Percentiles rank a stretch among this genome's conserved stretches.
phyloP scores from a whole-genome alignment of 1,140 invertebrate species.

The Cecropterus lyciades region DNA sequence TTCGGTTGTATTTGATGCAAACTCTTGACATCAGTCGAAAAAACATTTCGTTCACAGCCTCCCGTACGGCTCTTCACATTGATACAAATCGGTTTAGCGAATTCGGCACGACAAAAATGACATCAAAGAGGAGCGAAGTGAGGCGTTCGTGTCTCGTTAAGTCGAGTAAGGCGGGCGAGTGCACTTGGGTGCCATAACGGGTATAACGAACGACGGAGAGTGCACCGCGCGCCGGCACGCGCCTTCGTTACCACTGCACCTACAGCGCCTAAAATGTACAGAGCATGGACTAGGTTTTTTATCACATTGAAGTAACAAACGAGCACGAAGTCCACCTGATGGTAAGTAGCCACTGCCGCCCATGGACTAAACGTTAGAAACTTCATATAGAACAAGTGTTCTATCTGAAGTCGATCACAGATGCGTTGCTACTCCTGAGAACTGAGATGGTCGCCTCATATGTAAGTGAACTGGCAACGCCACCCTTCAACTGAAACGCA shows the following conservation, averaged over 20 bases:
- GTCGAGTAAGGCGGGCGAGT: constrained; percentile 64
- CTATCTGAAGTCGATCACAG: too few species aligned
- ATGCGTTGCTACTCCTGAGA: too few species aligned
- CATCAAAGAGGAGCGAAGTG: constrained; percentile 63
- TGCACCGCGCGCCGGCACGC: constrained; percentile 52
- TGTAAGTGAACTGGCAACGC: too few species aligned
- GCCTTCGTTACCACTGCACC: constrained; percentile 45
- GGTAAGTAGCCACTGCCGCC: too few species aligned
- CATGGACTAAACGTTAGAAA: too few species aligned
- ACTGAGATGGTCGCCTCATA: too few species aligned
- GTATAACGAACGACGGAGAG: constrained; percentile 73
- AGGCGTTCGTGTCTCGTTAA: constrained; percentile 70
- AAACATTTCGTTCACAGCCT: neutral
- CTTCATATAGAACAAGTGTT: too few species aligned
- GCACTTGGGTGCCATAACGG: constrained; percentile 69
- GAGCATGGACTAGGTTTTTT: neutral
- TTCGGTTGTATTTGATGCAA: too few species aligned
- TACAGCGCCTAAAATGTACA: constrained; percentile 1
- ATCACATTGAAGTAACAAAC: too few species aligned
- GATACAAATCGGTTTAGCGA: constrained; percentile 41
- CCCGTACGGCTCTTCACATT: neutral
- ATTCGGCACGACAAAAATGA: constrained; percentile 43
- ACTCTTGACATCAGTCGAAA: neutral
- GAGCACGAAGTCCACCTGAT: too few species aligned
- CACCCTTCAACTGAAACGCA: too few species aligned